These are phyloP conservation scores for Prionace glauca DNA, from an alignment of 2,797 vertebrate genomes.

Conservation along the genomic window DNA sequence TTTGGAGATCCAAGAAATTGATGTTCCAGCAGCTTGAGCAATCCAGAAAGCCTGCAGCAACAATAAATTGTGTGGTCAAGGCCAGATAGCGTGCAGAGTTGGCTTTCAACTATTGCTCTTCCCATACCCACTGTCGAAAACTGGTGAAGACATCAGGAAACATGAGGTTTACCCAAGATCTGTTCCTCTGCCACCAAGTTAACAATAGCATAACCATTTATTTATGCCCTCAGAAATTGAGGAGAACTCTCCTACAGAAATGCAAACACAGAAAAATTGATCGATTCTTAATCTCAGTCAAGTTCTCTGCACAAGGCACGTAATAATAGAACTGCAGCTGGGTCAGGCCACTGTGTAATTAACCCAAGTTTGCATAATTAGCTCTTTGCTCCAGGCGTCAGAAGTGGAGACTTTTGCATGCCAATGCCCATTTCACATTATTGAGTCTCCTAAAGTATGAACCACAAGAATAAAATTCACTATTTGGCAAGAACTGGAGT, in stretches of 20 bases:
- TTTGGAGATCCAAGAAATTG: conserved; percentile 14
- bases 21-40: conserved; percentile 1
- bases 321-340: not conserved
- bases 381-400: not conserved
- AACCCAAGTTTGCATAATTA: not conserved
- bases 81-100: not conserved
- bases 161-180: not conserved
- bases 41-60: conserved; percentile 13
- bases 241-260: not conserved
- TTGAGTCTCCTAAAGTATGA: not conserved
- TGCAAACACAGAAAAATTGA: not conserved
- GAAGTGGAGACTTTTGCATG: not conserved
- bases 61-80: conserved; percentile 5
- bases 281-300: not conserved
- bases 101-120: not conserved
- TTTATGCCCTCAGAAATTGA: not conserved
- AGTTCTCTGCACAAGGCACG: not conserved
- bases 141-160: not conserved
- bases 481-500: not conserved
- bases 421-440: not conserved
- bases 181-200: not conserved
- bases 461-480: not conserved
- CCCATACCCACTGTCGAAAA: not conserved
- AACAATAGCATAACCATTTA: not conserved
- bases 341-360: not conserved